Conservation (phyloP, 2,797 vertebrate species). For the Chrysocyon brachyurus region DNA sequence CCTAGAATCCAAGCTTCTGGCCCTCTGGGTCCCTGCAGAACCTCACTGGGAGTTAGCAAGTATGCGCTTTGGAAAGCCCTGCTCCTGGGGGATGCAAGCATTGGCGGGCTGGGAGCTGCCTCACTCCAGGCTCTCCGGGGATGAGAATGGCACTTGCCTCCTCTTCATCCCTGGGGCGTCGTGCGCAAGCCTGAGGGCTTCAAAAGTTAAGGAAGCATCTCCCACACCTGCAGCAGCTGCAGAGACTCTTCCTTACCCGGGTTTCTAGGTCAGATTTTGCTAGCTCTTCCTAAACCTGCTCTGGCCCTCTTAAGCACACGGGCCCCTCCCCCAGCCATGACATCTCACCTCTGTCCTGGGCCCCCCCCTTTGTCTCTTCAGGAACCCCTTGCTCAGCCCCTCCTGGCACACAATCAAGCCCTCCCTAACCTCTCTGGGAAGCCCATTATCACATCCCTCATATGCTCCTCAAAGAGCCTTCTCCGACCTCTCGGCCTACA, state of each 20-base stretch:
- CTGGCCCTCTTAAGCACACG: not conserved
- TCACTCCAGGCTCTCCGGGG: fast-evolving
- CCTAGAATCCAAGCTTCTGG: not conserved
- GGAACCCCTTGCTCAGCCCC: no score
- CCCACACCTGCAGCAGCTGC: no score
- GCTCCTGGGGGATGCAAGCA: fast-evolving
- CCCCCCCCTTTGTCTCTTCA: fast-evolving
- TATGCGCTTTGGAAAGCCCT: not conserved
- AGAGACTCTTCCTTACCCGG: not conserved
- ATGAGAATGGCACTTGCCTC: fast-evolving
- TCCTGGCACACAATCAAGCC: fast-evolving
- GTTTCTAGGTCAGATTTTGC: not conserved
- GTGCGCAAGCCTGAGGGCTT: fast-evolving
- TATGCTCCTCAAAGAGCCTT: fast-evolving
- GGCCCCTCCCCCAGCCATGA: no score
- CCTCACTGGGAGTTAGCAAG: fast-evolving
- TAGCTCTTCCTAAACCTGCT: not conserved
- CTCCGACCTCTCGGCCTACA: not conserved
- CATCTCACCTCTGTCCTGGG: fast-evolving
- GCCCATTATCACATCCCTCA: fast-evolving
- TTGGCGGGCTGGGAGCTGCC: fast-evolving
- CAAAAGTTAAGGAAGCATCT: not conserved
- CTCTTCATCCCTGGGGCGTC: fast-evolving
- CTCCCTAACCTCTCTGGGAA: fast-evolving
- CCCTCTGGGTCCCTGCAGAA: not conserved